These are phyloP conservation scores for Orthosia cruda DNA, from an alignment of 2,888 invertebrate genomes.

Conservation along the genomic window DNA sequence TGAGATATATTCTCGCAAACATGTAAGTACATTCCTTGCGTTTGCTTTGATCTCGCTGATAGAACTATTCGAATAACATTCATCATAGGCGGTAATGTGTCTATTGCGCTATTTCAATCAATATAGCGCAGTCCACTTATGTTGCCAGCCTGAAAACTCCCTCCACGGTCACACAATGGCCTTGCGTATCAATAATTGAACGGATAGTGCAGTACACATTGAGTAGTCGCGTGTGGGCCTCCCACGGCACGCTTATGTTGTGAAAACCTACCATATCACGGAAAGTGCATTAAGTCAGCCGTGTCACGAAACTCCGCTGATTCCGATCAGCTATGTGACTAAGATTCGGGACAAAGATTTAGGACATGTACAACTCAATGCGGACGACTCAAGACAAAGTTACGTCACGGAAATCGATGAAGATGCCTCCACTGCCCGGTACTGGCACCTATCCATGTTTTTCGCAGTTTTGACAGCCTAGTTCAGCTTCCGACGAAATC, in stretches of 20 bases:
- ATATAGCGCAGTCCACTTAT: conserved; percentile 51
- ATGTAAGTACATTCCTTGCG: conserved; percentile 26
- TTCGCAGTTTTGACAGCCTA: conserved; percentile 46
- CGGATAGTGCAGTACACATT: conserved; percentile 65
- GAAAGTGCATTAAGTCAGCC: conserved; percentile 59
- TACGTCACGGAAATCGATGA: conserved; percentile 63
- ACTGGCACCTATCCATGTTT: conserved; percentile 66
- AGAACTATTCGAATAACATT: conserved; percentile 24
- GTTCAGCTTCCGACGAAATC: conserved; percentile 39
- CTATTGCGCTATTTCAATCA: conserved; percentile 32
- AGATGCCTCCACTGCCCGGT: conserved; percentile 39
- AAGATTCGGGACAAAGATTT: conserved; percentile 63
- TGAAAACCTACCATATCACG: conserved; percentile 67
- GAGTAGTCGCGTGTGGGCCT: conserved; percentile 66
- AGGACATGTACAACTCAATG: conserved; percentile 42
- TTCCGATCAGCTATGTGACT: conserved; percentile 57
- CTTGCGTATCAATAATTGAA: conserved; percentile 70
- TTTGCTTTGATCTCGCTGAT: conserved; percentile 45
- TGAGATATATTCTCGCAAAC: conserved; percentile 23
- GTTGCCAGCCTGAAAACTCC: conserved; percentile 55
- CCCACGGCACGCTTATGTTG: conserved; percentile 51
- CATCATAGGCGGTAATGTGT: conserved; percentile 23
- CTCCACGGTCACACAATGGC: conserved; percentile 62
- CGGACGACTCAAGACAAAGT: conserved; percentile 51
- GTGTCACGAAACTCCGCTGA: conserved; percentile 64